phyloP scores from a whole-genome alignment of 2,113 vertebrate genomes.

The Larimichthys polyactis region DNA sequence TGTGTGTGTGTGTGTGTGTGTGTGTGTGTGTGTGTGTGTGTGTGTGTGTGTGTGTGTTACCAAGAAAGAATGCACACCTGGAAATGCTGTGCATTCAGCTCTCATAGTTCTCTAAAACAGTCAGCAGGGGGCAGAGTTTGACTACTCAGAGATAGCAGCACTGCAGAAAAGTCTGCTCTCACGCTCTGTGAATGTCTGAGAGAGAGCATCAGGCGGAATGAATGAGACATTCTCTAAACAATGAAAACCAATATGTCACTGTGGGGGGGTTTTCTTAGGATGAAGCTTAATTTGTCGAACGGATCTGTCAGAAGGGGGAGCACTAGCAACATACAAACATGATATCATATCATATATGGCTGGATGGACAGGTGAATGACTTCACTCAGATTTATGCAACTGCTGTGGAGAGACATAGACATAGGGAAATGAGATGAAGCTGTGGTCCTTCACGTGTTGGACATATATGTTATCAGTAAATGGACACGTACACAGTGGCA shows the following conservation, averaged over 20 bases:
- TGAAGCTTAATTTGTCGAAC: slow-evolving; percentile 8
- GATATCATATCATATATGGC: neutral
- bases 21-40: neutral
- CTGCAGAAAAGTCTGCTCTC: neutral
- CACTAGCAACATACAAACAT: neutral
- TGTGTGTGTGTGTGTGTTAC: neutral
- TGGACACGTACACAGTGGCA: neutral
- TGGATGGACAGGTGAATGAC: slow-evolving; percentile 22
- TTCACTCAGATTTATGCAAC: slow-evolving; percentile 34
- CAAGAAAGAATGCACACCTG: neutral
- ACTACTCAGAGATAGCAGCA: neutral
- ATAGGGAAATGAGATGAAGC: neutral
- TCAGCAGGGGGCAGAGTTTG: slow-evolving; percentile 65
- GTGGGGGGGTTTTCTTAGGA: neutral
- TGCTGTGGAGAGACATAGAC: neutral
- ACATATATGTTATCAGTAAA: neutral
- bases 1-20: too few relatives aligned
- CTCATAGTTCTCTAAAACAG: neutral
- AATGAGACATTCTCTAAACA: neutral
- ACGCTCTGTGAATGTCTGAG: too few relatives aligned
- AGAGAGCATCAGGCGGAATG: neutral
- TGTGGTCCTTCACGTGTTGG: neutral
- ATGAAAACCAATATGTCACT: neutral
- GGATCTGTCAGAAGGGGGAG: neutral
- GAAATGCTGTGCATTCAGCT: neutral